These are phyloP conservation scores for Sesamia inferens DNA, from an alignment of 2,888 invertebrate species.

Conservation along the genomic window DNA sequence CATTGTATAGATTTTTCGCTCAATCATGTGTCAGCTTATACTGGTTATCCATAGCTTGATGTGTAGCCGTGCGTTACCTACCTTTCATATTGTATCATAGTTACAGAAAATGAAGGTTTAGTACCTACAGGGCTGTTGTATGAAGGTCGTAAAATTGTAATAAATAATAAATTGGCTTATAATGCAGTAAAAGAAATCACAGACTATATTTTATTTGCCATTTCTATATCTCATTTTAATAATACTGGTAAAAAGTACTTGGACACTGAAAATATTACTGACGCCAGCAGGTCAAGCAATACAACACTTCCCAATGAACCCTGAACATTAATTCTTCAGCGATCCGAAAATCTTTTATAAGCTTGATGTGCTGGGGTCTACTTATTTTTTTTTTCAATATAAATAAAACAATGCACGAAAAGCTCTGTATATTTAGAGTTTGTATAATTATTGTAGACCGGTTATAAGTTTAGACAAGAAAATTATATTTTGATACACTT, in stretches of 20 bases:
- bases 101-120: neutral
- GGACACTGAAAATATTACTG: neutral
- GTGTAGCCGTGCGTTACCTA: no score
- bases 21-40: no score
- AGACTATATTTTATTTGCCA: neutral
- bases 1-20: no score
- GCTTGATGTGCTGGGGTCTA: no score
- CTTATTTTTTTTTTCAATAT: no score
- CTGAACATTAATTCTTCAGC: no score
- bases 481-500: neutral
- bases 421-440: neutral
- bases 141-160: neutral
- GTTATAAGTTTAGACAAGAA: neutral
- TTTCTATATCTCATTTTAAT: neutral
- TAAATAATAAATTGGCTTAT: neutral
- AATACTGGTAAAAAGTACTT: no score
- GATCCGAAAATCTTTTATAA: no score
- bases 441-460: neutral
- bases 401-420: conserved; percentile 11
- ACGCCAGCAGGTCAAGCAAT: no score
- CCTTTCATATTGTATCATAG: neutral
- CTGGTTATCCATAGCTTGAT: no score
- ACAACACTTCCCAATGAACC: no score
- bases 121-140: neutral
- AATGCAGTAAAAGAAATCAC: neutral